phyloP scores from a whole-genome alignment of 2,888 invertebrate genomes.

The Trachelus tabidus region DNA sequence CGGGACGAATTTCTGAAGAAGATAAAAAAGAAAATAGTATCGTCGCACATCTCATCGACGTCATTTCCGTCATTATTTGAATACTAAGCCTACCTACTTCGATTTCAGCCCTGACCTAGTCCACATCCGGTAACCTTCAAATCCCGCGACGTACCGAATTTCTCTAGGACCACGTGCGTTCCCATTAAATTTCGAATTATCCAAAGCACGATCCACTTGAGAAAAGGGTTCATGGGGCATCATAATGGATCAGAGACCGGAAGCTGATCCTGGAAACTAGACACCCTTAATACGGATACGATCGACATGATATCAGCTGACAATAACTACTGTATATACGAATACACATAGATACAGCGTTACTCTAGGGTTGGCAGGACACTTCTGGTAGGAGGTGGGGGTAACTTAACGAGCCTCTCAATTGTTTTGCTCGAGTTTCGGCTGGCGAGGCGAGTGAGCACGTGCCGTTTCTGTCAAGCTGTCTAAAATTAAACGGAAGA shows the following conservation, averaged over 20 bases:
- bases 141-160: not conserved
- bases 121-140: not conserved
- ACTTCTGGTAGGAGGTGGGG: not conserved
- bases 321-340: not conserved
- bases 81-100: not conserved
- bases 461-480: slow-evolving; percentile 42
- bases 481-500: slow-evolving; percentile 50
- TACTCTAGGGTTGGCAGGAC: not conserved
- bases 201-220: not conserved
- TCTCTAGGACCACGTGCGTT: not conserved
- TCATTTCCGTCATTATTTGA: not conserved
- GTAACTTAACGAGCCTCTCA: not conserved
- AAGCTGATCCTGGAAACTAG: not conserved
- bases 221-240: not conserved
- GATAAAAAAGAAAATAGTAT: not conserved
- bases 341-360: not conserved
- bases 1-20: not conserved
- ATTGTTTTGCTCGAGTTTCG: slow-evolving; percentile 9
- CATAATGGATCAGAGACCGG: not conserved
- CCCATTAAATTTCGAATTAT: not conserved
- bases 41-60: not conserved
- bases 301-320: not conserved
- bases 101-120: not conserved
- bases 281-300: not conserved
- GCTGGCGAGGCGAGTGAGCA: slow-evolving; percentile 33